Conservation (phyloP, 2,113 vertebrate species). For the Psilopsiagon aurifrons region DNA sequence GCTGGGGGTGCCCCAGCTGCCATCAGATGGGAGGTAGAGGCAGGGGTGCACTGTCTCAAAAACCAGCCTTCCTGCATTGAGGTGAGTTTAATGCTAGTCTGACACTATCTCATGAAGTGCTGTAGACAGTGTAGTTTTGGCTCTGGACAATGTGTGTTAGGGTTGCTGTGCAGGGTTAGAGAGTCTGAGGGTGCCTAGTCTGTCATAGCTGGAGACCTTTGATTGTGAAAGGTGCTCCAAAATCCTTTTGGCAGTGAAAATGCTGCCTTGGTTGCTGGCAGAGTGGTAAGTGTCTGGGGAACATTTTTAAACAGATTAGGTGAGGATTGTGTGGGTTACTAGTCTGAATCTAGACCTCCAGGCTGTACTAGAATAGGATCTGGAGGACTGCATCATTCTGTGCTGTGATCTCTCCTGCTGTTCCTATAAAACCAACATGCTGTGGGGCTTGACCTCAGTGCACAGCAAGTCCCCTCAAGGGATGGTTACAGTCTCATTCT, state of each 20-base stretch:
- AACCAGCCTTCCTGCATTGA: accelerated
- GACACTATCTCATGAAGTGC: accelerated
- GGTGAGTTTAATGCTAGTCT: accelerated
- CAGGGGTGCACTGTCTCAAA: neutral
- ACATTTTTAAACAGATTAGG: neutral
- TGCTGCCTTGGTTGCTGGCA: neutral
- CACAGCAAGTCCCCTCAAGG: neutral
- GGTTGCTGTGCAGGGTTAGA: neutral
- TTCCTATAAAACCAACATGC: accelerated
- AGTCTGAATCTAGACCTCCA: neutral
- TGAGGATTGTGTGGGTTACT: neutral
- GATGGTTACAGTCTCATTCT: neutral
- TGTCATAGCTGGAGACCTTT: accelerated
- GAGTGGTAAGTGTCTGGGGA: accelerated
- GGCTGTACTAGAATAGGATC: neutral
- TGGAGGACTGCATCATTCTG: neutral
- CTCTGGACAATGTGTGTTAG: neutral
- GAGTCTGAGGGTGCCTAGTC: neutral
- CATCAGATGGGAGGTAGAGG: accelerated
- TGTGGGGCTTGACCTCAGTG: accelerated
- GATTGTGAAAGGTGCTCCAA: neutral
- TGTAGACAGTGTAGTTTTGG: neutral
- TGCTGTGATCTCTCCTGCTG: neutral
- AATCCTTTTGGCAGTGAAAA: neutral
- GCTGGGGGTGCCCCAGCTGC: neutral